Base-by-base conservation (phyloP, 92 coral and sea anemone genomes). In the Metridium senile region DNA sequence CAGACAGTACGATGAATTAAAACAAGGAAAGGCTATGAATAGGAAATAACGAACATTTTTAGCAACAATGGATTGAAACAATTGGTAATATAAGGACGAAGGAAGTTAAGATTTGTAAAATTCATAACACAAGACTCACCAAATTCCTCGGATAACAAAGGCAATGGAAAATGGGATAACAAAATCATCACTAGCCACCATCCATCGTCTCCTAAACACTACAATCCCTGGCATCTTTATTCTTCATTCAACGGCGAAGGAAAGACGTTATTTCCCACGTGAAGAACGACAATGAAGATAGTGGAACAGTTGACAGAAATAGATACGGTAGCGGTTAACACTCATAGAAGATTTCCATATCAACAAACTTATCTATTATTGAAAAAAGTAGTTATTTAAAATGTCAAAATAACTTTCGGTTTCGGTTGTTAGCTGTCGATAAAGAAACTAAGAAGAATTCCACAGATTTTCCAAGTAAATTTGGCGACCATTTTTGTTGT, bases 181-280 rank as follows among this genome's bases (percentile, higher is more conserved):
- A 58, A 95, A 95, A 68, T 95, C 99, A 83, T 95, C 99, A 53
- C 99, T 95, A 22, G 96, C 99, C 27, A 92, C 96, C 87, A 95
- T 93, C 99, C 99, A 95, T 58, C 99, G 90, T 31, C 99, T 85
- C 58, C 87, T 85, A 81, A 95, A 95, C 11, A 95, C 99, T 22
- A 95, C 93, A 73, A 95, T 95, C 45, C 99, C 99, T 54, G 99
- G 99, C 99, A 95, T 94, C 26, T 74, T 62, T 39, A 57, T 70
- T 51, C 47, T 28, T 31, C 77, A 30, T 26, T 23, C 58, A 23
- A 11, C 23, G 34, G 26, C 1, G 43, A 63, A 56, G 57, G 23
- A 2, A 71, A 30, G 52, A 17, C 0, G 46, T 74, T 26, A 47
- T 16, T 43, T 62, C 0, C 32, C 67, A 70, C 75, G 62, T 70